phyloP scores from a whole-genome alignment of 64 coral and sea anemone species.

The Acropora tenuis region DNA sequence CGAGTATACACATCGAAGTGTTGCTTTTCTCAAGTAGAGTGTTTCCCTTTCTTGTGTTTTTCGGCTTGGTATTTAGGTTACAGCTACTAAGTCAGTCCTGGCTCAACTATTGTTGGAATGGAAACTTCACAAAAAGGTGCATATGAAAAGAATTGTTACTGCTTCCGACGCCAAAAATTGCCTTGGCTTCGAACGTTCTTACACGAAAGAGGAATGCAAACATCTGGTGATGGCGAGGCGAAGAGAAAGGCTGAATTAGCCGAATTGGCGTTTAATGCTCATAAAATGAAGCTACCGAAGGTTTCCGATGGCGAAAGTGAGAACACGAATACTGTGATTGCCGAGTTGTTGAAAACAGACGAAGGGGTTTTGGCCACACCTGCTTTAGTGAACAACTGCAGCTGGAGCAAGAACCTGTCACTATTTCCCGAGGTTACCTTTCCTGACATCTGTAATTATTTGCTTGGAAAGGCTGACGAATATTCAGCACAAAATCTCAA shows the following conservation, averaged over 20 bases:
- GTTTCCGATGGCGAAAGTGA: constrained; percentile 14
- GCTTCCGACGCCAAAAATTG: constrained; percentile 26
- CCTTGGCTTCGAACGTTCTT: constrained; percentile 16
- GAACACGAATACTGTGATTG: constrained; percentile 32
- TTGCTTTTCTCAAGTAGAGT: no score
- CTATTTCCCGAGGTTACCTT: constrained; percentile 55
- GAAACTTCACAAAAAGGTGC: constrained; percentile 2
- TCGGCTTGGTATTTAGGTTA: no score
- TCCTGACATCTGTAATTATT: constrained; percentile 69
- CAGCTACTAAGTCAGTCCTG: no score
- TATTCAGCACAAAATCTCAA: constrained; percentile 45
- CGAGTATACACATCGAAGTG: no score
- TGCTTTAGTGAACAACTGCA: constrained; percentile 15
- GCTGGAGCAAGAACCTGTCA: constrained; percentile 55
- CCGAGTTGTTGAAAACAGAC: constrained; percentile 37
- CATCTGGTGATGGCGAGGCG: constrained; percentile 55
- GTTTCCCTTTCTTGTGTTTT: no score
- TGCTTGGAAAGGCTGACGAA: constrained; percentile 55
- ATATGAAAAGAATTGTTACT: background rate
- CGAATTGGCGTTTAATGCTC: constrained; percentile 65
- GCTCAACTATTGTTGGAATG: no score
- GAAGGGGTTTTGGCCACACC: constrained; percentile 47
- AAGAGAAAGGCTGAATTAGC: constrained; percentile 73
- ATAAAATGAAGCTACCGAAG: constrained; percentile 4
- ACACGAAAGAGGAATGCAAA: constrained; percentile 15